Evolutionary conservation across 2,888 invertebrate genomes (phyloP).

Genomic region (Catocala fraxini): DNA sequence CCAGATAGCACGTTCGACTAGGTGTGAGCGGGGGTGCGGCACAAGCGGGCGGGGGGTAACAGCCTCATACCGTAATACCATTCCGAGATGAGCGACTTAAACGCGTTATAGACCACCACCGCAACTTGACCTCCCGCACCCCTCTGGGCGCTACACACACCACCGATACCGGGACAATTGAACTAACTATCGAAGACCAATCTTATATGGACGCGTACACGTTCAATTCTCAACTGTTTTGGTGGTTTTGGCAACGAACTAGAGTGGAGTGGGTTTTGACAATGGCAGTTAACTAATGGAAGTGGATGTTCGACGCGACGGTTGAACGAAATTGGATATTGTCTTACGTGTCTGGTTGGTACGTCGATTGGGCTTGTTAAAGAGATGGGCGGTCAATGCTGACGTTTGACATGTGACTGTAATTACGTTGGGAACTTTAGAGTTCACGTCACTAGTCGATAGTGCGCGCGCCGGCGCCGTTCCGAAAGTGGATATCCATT

Average conservation of each 20-base stretch:
- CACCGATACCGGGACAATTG: conserved; percentile 50
- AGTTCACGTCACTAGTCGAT: conserved; percentile 16
- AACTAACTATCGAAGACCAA: conserved; percentile 58
- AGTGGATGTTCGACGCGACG: conserved; percentile 66
- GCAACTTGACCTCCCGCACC: conserved; percentile 56
- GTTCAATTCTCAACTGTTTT: conserved; percentile 80
- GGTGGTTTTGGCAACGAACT: conserved; percentile 72
- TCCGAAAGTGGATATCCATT: not conserved
- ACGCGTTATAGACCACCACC: conserved; percentile 76
- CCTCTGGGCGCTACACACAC: conserved; percentile 36
- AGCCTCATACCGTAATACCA: conserved; percentile 81
- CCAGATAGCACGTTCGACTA: conserved; percentile 67
- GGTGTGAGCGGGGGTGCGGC: conserved; percentile 62
- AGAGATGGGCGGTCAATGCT: conserved; percentile 53
- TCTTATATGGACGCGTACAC: conserved; percentile 61
- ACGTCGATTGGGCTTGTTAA: conserved; percentile 60
- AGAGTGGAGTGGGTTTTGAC: conserved; percentile 84
- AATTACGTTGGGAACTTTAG: conserved; percentile 45
- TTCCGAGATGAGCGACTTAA: conserved; percentile 86
- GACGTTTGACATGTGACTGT: conserved; percentile 48
- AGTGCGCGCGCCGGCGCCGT: not conserved
- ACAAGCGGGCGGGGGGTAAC: conserved; percentile 56
- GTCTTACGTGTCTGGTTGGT: conserved; percentile 64
- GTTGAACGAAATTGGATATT: conserved; percentile 71
- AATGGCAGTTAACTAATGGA: conserved; percentile 84